Percentiles rank a stretch among this genome's conserved stretches.
Conservation (phyloP, 2,113 vertebrate species). For the Orthonyx spaldingii region DNA sequence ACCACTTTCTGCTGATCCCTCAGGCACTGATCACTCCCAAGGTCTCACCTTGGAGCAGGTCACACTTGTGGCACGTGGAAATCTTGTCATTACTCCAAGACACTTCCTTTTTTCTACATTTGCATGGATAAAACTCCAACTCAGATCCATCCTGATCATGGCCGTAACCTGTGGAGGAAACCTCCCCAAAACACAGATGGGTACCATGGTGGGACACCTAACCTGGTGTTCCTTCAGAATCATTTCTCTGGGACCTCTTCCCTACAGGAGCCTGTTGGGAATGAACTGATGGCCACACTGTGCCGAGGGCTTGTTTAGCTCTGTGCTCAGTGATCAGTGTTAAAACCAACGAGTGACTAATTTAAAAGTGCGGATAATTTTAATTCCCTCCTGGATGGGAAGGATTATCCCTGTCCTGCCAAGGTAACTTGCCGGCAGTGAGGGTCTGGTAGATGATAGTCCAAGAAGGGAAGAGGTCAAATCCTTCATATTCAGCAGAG, state of each 20-base stretch:
- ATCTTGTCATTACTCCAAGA: not conserved
- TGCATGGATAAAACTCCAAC: not conserved
- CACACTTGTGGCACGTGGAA: not conserved
- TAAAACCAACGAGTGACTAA: not conserved
- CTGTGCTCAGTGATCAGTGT: fast-evolving
- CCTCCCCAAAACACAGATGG: not conserved
- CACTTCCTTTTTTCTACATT: not conserved
- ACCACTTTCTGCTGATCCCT: not conserved
- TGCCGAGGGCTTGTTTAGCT: not conserved
- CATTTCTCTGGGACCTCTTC: not conserved
- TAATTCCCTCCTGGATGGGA: not conserved
- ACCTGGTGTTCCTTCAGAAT: not conserved
- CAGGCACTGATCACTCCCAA: not conserved
- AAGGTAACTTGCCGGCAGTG: not conserved
- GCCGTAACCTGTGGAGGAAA: not conserved
- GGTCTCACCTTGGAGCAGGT: not conserved
- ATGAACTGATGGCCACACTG: not conserved
- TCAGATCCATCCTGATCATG: not conserved
- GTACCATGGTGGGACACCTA: not conserved
- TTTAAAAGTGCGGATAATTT: not conserved
- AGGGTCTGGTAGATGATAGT: not conserved
- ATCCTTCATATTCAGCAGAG: not conserved
- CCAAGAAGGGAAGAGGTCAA: not conserved
- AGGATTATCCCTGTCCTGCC: not conserved
- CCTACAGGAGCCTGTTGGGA: not conserved